Evolutionary conservation across 2,888 invertebrate genomes (phyloP), one percentile per base, ranked within the genome.

Genomic region (Oxycera nigricornis): DNA sequence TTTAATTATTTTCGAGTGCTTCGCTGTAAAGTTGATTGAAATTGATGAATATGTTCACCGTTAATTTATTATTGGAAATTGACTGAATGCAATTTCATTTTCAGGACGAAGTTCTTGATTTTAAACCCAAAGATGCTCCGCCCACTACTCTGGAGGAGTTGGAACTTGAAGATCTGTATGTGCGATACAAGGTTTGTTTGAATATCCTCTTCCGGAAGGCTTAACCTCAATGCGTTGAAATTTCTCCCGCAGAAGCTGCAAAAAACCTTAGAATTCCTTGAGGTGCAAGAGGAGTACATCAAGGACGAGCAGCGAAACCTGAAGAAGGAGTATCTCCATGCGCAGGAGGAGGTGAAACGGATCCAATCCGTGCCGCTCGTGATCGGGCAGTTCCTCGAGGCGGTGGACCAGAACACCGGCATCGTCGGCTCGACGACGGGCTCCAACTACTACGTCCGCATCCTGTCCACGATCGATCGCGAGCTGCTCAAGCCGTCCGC

Each of bases 371-470:
- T 99, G 24, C 99, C 99, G 1, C 88, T 99, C 72, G 98, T 99
- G 0, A 99, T 99, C 83, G 99, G 99, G 1, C 99, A 99, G 86
- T 99, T 99, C 85, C 88, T 99, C 79, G 99, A 99, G 87, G 98
- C 99, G 76, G 98, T 99, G 41, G 99, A 99, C 86, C 98, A 97
- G 84, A 98, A 99, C 83, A 98, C 98, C 78, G 99, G 98, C 76
- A 99, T 99, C 80, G 98, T 99, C 76, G 98, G 98, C 62, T 98
- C 98, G 62, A 99, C 98, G 22, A 98, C 98, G 41, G 98, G 99
- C 31, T 99, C 98, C 0, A 99, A 99, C 87, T 99, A 99, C 86
- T 99, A 97, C 88, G 99, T 99, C 14, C 91, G 98, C 20, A 99
- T 99, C 82, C 87, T 99, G 75, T 98, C 98, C 2, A 99, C 99